Conservation (phyloP, 1,140 invertebrate genomes). For the Drosophila pectinifera region DNA sequence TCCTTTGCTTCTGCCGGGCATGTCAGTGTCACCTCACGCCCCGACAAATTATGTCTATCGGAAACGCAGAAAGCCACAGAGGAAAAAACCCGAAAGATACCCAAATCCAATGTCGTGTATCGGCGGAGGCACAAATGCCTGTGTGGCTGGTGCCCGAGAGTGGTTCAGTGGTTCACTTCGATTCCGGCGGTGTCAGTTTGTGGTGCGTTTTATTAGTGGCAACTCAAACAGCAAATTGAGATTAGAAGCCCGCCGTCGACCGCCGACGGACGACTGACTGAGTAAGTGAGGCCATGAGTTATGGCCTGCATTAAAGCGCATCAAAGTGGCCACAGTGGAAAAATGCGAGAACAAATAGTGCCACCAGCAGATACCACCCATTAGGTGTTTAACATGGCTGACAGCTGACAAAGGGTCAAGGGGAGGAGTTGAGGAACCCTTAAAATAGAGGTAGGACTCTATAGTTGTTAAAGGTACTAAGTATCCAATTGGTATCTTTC, state of each 20-base stretch:
- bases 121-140: slow-evolving; percentile 44
- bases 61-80: slow-evolving; percentile 43
- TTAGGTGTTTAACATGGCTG: slow-evolving; percentile 17
- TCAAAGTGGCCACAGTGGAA: slow-evolving; percentile 31
- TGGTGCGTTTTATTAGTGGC: slow-evolving; percentile 73
- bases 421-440: background rate
- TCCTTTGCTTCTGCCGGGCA: background rate
- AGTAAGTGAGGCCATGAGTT: slow-evolving; percentile 62
- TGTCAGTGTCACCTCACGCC: slow-evolving; percentile 55
- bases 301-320: slow-evolving; percentile 69
- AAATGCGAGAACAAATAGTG: slow-evolving; percentile 8
- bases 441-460: background rate
- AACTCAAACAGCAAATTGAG: slow-evolving; percentile 69
- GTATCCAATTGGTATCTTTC: no score
- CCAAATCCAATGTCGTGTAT: slow-evolving; percentile 38
- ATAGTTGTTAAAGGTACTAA: background rate
- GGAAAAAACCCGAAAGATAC: slow-evolving; percentile 4
- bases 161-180: slow-evolving; percentile 30
- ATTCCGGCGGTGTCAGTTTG: slow-evolving; percentile 48
- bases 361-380: slow-evolving; percentile 8
- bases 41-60: slow-evolving; percentile 60
- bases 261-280: slow-evolving; percentile 41
- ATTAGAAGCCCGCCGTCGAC: slow-evolving; percentile 55
- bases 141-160: slow-evolving; percentile 15
- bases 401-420: background rate